phyloP scores from a whole-genome alignment of 1,140 invertebrate genomes.

The Ladona fulva region DNA sequence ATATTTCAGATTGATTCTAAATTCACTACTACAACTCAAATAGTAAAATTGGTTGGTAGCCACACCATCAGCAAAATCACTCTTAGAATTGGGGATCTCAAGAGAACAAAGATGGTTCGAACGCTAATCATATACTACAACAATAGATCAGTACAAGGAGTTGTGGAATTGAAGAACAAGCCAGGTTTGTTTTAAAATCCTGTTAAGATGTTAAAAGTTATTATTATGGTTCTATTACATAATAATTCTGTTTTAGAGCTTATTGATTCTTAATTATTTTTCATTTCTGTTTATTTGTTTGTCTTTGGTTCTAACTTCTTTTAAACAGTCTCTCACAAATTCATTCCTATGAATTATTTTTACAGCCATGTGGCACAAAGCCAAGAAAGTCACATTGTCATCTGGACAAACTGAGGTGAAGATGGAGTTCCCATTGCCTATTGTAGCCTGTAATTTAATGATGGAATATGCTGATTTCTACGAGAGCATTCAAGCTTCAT shows the following conservation, averaged over 20 bases:
- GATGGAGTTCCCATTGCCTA: constrained; percentile 90
- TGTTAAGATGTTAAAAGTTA: neutral
- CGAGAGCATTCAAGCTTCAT: constrained; percentile 68
- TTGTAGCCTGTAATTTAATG: constrained; percentile 97
- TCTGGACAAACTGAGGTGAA: constrained; percentile 92
- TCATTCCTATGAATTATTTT: constrained; percentile 18
- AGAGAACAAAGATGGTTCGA: constrained; percentile 94
- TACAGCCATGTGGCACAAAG: constrained; percentile 87
- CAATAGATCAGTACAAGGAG: constrained; percentile 88
- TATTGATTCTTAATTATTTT: constrained; percentile 16
- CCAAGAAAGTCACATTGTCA: constrained; percentile 78
- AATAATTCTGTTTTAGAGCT: neutral
- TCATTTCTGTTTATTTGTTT: neutral
- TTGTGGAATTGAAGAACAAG: constrained; percentile 94
- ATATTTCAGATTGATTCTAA: constrained; percentile 74
- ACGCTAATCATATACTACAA: constrained; percentile 96
- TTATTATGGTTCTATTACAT: neutral
- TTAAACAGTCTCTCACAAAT: constrained; percentile 12
- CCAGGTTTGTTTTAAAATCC: constrained; percentile 37
- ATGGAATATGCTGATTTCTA: constrained; percentile 98
- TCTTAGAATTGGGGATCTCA: constrained; percentile 87
- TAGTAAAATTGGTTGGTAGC: constrained; percentile 89
- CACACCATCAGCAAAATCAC: constrained; percentile 92
- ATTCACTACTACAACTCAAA: constrained; percentile 95
- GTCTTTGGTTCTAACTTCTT: neutral